These are phyloP conservation scores for Cataglyphis livida DNA, from an alignment of 2,888 invertebrate species.

Conservation along the genomic window DNA sequence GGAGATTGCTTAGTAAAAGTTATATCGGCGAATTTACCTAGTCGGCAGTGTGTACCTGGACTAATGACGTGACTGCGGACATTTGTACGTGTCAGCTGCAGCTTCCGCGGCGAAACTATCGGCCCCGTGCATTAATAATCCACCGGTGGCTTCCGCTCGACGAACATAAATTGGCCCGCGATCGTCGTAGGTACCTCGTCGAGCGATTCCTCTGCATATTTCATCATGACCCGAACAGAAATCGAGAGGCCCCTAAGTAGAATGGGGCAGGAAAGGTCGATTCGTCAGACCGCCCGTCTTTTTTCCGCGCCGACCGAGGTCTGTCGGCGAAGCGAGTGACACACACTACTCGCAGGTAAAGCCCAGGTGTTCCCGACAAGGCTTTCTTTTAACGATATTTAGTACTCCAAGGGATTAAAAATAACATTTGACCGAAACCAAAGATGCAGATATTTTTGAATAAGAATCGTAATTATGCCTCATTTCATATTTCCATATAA, in stretches of 20 bases:
- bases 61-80: conserved; percentile 82
- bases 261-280: conserved; percentile 42
- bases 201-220: conserved; percentile 73
- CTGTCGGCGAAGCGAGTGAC: conserved; percentile 12
- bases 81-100: conserved; percentile 84
- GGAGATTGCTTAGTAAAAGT: conserved; percentile 59
- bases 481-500: neutral
- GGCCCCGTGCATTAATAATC: conserved; percentile 83
- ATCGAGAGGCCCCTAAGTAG: conserved; percentile 69
- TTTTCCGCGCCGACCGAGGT: conserved; percentile 17
- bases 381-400: neutral
- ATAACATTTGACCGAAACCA: neutral
- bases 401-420: neutral
- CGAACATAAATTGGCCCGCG: conserved; percentile 76
- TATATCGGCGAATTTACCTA: conserved; percentile 55
- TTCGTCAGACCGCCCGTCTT: conserved; percentile 56
- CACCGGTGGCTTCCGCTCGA: conserved; percentile 77
- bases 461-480: neutral
- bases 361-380: neutral
- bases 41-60: conserved; percentile 72
- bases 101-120: conserved; percentile 82
- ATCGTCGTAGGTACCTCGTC: conserved; percentile 69
- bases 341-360: neutral
- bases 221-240: conserved; percentile 71
- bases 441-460: neutral